Evolutionary conservation across 2,113 vertebrate genomes (phyloP).

Genomic region (Jaculus jaculus): DNA sequence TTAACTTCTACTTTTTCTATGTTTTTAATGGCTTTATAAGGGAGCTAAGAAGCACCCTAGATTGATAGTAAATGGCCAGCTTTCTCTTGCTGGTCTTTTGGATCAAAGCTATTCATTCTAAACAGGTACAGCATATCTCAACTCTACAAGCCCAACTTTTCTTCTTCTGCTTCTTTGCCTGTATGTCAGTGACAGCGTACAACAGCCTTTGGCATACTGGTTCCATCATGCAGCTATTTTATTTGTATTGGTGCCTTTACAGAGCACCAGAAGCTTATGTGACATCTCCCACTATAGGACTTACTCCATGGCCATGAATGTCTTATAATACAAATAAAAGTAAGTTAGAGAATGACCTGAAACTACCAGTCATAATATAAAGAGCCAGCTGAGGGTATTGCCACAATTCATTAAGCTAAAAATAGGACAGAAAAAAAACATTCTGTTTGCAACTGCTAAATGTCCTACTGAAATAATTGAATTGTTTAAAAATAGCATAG

Average conservation of each 20-base stretch:
- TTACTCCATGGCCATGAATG: neutral
- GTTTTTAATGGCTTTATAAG: neutral
- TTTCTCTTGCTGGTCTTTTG: neutral
- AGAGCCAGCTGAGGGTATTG: neutral
- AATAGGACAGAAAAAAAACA: constrained; percentile 71
- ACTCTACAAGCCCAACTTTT: neutral
- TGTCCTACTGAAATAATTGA: constrained; percentile 63
- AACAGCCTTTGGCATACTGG: neutral
- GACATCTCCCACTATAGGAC: neutral
- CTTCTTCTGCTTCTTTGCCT: neutral
- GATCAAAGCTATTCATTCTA: neutral
- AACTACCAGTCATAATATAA: neutral
- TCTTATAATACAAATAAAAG: neutral
- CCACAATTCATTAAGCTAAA: constrained; percentile 64
- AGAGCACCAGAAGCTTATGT: neutral
- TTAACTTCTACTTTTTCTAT: neutral
- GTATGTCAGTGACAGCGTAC: neutral
- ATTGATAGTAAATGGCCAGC: neutral
- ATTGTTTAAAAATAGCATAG: constrained; percentile 45
- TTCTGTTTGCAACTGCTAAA: constrained; percentile 2
- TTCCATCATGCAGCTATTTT: neutral
- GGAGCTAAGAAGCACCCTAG: neutral
- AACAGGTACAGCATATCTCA: neutral
- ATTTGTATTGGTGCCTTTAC: neutral
- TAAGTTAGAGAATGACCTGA: neutral